Percentiles rank a stretch among this genome's conserved stretches.
Evolutionary conservation across 2,113 vertebrate genomes (phyloP).

Genomic region (Gallinago jamesoni): DNA sequence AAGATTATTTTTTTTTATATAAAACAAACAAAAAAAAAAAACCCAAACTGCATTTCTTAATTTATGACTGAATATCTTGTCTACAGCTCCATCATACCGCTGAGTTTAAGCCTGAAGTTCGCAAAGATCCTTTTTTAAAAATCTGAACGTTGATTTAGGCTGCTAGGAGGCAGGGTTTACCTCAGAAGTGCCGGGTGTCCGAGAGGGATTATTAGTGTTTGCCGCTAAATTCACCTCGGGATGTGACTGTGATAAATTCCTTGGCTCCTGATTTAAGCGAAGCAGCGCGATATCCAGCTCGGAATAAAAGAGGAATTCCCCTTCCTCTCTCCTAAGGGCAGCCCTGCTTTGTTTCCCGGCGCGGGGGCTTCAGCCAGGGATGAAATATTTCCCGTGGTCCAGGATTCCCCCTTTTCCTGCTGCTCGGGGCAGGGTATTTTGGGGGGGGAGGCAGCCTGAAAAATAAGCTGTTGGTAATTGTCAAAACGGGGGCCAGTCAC

Average conservation of each 20-base stretch:
- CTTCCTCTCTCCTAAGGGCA: not conserved
- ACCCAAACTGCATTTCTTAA: not conserved
- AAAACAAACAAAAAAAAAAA: not conserved
- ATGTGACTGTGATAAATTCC: conserved; percentile 67
- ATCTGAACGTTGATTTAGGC: conserved; percentile 45
- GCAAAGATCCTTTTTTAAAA: conserved; percentile 13
- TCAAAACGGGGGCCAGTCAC: not conserved
- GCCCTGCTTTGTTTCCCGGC: not conserved
- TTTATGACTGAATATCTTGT: not conserved
- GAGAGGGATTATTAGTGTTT: conserved; percentile 75
- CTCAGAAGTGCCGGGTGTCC: conserved; percentile 70
- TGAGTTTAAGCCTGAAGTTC: conserved; percentile 26
- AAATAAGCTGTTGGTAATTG: not conserved
- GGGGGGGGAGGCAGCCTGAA: not conserved
- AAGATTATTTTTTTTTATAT: not conserved
- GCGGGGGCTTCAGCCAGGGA: fast-evolving
- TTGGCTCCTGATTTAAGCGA: conserved; percentile 60
- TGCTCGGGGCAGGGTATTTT: not conserved
- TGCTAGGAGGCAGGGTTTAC: conserved; percentile 67
- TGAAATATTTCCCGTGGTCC: not conserved
- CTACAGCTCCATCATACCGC: not conserved
- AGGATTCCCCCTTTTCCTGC: not conserved
- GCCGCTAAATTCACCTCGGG: conserved; percentile 70
- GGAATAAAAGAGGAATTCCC: not conserved
- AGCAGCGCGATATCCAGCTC: conserved; percentile 22